Base-by-base conservation (phyloP, 2,797 vertebrate species). In the Hybognathus amarus region DNA sequence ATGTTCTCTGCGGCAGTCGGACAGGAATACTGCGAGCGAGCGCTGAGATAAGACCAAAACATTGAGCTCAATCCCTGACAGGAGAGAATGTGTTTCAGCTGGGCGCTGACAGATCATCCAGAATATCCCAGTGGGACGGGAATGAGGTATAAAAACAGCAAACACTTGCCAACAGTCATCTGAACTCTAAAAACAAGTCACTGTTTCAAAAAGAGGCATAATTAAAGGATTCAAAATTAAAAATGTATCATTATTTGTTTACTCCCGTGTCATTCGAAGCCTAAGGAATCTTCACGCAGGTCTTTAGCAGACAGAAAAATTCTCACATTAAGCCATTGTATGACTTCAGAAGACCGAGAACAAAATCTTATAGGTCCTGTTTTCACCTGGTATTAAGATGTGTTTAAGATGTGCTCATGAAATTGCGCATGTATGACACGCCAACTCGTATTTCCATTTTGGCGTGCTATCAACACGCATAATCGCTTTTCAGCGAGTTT, bases 31-130 rank as follows among this genome's bases (percentile, higher is more conserved):
- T 27, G 47, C 15, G 74, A 82, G 54, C 68, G 27, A 82, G 73
- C 8, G 12, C 33, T 27, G 70, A 87, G 87, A 89, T 87, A 84
- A 86, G 86, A 82, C 59, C 73, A 76, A 83, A 81, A 79, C 78
- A 80, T 47, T 36, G 68, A 59, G 64, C 61, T 50, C 59, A 47
- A 67, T 77, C 47, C 63, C 45, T 86, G 86, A 87, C 78, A 86
- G 81, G 77, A 82, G 73, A 75, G 86, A 88, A 86, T 84, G 85
- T 85, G 86, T 85, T 81, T 78, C 50, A 64, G 47, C 38, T 59
- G 38, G 67, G 33, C 15, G 56, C 73, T 80, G 75, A 82, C 69
- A 88, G 86, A 88, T 30, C 67, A 74, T 74, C 67, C 76, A 70
- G 64, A 83, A 71, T 68, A 47, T 27, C 11, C 17, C 30, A 33